Evolutionary conservation across 2,113 vertebrate species (phyloP).

Genomic region (Coreoperca whiteheadi): DNA sequence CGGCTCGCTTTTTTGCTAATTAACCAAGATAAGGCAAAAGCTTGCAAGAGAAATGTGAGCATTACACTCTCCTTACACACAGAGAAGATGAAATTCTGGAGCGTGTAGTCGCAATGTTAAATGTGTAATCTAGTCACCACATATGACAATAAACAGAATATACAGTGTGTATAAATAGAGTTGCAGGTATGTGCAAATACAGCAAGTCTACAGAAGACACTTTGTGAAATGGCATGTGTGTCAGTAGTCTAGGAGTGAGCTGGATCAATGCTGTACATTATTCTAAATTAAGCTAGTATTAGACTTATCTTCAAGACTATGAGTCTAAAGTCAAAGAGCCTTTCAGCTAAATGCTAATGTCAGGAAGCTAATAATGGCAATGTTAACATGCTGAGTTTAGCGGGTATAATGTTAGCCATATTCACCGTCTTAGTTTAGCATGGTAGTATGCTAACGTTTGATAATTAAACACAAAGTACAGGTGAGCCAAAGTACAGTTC

Average conservation of each 20-base stretch:
- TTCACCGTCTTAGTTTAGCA: neutral
- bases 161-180: neutral
- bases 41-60: neutral
- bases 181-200: neutral
- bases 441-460: neutral
- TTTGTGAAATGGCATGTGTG: neutral
- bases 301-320: no score
- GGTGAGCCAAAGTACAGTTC: neutral
- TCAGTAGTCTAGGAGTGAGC: neutral
- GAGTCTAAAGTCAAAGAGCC: neutral
- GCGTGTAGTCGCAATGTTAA: constrained; percentile 1
- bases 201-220: neutral
- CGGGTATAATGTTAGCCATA: neutral
- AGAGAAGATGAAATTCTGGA: neutral
- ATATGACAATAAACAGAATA: neutral
- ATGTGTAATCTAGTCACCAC: neutral
- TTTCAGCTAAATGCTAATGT: neutral
- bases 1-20: neutral
- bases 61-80: constrained; percentile 1
- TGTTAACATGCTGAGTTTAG: neutral
- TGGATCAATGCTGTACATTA: neutral
- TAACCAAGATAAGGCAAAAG: neutral
- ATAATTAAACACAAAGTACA: neutral
- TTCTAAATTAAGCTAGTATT: neutral
- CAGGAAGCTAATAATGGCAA: neutral